These are phyloP conservation scores for Euzophera pinguis DNA, from an alignment of 2,888 invertebrate species.

Conservation along the genomic window DNA sequence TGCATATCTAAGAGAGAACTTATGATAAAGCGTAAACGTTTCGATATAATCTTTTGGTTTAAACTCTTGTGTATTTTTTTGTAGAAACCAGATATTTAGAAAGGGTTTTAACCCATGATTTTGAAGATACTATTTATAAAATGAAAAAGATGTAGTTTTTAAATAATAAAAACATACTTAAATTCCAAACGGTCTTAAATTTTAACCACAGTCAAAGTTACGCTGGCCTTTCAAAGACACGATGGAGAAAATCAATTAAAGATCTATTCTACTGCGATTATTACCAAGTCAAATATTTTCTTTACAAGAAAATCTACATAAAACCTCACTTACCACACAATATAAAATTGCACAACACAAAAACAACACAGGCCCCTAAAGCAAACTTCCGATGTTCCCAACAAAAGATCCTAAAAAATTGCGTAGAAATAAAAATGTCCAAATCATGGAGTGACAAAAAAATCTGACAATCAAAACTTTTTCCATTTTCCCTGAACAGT, in stretches of 20 bases:
- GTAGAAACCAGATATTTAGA: neutral
- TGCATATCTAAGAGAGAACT: slow-evolving; percentile 29
- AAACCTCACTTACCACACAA: too few species aligned
- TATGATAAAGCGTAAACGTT: slow-evolving; percentile 27
- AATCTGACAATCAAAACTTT: slow-evolving; percentile 68
- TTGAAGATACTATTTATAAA: too few species aligned
- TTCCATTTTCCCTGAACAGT: slow-evolving; percentile 60
- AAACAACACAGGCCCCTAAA: slow-evolving; percentile 12
- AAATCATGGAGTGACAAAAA: slow-evolving; percentile 66
- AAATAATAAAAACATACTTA: too few species aligned
- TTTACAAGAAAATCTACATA: too few species aligned
- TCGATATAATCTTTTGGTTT: neutral
- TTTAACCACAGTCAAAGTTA: too few species aligned
- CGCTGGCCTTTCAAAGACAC: too few species aligned
- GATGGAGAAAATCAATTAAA: too few species aligned
- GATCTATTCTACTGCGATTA: too few species aligned
- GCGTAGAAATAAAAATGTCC: slow-evolving; percentile 53
- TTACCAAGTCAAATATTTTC: too few species aligned
- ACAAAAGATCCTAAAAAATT: slow-evolving; percentile 24
- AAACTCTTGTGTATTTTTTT: neutral
- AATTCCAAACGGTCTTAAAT: too few species aligned
- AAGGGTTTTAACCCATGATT: too few species aligned
- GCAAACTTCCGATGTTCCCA: slow-evolving; percentile 25
- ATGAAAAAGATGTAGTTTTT: too few species aligned
- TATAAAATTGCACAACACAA: neutral